Percentiles rank a stretch among this genome's conserved stretches.
Conservation (phyloP, 2,888 invertebrate genomes). For the Hartigia nigra region DNA sequence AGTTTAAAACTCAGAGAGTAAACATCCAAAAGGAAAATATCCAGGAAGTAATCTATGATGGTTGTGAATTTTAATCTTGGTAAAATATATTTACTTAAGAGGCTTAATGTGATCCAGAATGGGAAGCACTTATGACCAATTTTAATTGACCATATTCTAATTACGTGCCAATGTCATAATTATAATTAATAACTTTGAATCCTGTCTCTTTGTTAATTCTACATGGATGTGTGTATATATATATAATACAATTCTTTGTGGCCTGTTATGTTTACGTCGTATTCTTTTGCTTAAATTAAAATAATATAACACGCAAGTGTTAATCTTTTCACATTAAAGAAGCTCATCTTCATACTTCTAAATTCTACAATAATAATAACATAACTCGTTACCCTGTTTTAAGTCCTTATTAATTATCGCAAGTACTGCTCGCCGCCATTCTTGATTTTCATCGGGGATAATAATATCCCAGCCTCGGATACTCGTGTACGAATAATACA, state of each 20-base stretch:
- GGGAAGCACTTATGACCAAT: neutral
- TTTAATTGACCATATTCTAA: slow-evolving; percentile 31
- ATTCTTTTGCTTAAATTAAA: slow-evolving; percentile 26
- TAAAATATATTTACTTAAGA: neutral
- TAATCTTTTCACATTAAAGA: slow-evolving; percentile 28
- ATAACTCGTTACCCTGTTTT: slow-evolving; percentile 38
- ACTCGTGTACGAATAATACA: neutral
- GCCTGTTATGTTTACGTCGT: slow-evolving; percentile 22
- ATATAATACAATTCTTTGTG: slow-evolving; percentile 22
- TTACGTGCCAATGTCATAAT: slow-evolving; percentile 38
- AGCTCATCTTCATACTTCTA: slow-evolving; percentile 22
- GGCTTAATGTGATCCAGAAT: neutral
- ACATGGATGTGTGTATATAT: neutral
- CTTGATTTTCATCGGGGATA: neutral
- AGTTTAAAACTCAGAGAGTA: slow-evolving; percentile 66
- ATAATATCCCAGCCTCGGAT: neutral
- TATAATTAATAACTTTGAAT: slow-evolving; percentile 27
- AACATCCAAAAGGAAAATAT: neutral
- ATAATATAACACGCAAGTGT: slow-evolving; percentile 24
- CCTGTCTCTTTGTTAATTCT: slow-evolving; percentile 13
- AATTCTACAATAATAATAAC: neutral
- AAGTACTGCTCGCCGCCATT: neutral
- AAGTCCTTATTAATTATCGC: slow-evolving; percentile 25
- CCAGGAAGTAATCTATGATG: neutral
- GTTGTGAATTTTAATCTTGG: neutral